Conservation (phyloP, 2,797 vertebrate genomes). For the Cuculus canorus region DNA sequence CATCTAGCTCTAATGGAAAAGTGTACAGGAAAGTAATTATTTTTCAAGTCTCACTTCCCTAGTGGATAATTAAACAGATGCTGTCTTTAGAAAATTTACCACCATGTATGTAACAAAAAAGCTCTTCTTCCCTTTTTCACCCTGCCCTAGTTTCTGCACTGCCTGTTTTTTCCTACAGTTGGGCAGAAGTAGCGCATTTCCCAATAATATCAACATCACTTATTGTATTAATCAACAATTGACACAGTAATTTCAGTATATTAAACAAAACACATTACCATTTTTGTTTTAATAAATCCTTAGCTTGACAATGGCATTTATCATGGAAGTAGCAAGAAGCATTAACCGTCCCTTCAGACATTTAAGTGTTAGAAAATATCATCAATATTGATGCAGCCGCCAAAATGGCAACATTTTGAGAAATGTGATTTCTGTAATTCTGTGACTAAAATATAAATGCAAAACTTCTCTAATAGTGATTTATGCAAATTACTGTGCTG, state of each 20-base stretch:
- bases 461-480: conserved; percentile 1
- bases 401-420: conserved; percentile 9
- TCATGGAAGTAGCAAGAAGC: background rate
- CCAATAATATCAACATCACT: background rate
- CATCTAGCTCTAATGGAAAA: background rate
- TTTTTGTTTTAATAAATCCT: background rate
- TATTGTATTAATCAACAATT: background rate
- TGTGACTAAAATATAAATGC: conserved; percentile 15
- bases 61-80: background rate
- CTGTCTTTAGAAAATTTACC: background rate
- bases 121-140: background rate
- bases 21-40: background rate
- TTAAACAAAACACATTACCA: background rate
- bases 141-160: background rate
- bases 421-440: background rate
- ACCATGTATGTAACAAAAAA: background rate
- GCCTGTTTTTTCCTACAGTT: background rate
- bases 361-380: conserved; percentile 8
- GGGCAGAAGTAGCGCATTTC: background rate
- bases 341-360: conserved; percentile 19
- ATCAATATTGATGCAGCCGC: conserved; percentile 17
- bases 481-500: conserved; percentile 20
- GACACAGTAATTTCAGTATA: background rate
- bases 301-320: background rate
- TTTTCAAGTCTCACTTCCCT: background rate